Evolutionary conservation across 2,113 vertebrate species (phyloP), one percentile per base, ranked within the genome.

Genomic region (Hemibagrus wyckioides): DNA sequence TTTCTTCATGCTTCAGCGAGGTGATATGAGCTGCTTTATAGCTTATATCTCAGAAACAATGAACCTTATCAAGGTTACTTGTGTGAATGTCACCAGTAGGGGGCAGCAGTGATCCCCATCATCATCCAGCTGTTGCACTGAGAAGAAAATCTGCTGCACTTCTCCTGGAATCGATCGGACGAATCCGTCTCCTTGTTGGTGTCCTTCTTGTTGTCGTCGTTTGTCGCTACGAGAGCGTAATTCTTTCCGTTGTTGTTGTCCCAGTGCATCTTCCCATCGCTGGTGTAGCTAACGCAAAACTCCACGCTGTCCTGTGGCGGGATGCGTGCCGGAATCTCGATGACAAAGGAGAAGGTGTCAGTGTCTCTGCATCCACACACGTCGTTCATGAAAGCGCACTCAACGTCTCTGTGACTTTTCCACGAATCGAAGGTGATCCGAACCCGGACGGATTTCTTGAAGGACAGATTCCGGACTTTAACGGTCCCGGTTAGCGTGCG

Each of bases 241-340:
- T 99, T 99, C 90, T 96, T 95, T 83, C 96, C 96, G 7, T 97
- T 94, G 0, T 99, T 99, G 92, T 99, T 99, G 95, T 99, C 98
- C 98, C 98, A 99, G 94, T 95, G 97, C 25, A 91, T 94, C 90
- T 94, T 95, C 13, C 92, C 95, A 23, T 94, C 92, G n/a, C 93
- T 94, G 86, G 92, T 91, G 91, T 96, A 99, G 86, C 95, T 96
- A 89, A 99, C 65, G 90, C 98, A 99, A 94, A 99, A 99, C 91
- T 99, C 97, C 1, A 97, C 95, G 17, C 93, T 95, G 50, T 98
- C 95, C 84, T 96, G 93, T 0, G 94, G 94, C 0, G 94, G 93
- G 90, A 97, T 86, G 81, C 86, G 86, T 14, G 89, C 59, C 11
- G 98, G 98, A 69, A 99, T 93, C 67, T 98, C 97, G 81, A 97